Conservation (phyloP, 1,140 invertebrate species). For the Drosophila simulans region DNA sequence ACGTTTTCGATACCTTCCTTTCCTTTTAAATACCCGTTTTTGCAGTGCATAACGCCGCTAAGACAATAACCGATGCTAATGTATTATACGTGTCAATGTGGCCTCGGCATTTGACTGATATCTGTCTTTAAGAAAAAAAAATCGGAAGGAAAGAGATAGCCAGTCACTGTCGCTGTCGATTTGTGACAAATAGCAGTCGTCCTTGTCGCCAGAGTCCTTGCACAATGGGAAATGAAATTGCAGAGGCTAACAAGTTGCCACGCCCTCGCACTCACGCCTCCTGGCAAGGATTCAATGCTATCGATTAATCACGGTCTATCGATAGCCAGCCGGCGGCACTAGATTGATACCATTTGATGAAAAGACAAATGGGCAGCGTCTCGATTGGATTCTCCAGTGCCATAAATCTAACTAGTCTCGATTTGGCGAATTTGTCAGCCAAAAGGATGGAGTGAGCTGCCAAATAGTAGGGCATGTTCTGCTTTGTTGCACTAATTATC, state of each 20-base stretch:
- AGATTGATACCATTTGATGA: slow-evolving; percentile 35
- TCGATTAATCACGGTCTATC: slow-evolving; percentile 49
- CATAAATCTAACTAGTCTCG: slow-evolving; percentile 19
- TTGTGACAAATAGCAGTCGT: slow-evolving; percentile 62
- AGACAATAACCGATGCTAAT: slow-evolving; percentile 75
- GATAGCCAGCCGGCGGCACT: slow-evolving; percentile 13
- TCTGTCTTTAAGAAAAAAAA: slow-evolving; percentile 18
- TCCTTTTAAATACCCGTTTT: background rate
- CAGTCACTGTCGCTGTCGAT: slow-evolving; percentile 47
- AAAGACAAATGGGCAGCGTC: slow-evolving; percentile 39
- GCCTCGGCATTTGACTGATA: slow-evolving; percentile 67
- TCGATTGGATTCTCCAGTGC: slow-evolving; percentile 32
- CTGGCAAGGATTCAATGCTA: slow-evolving; percentile 13
- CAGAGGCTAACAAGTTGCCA: slow-evolving; percentile 52
- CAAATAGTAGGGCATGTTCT: slow-evolving; percentile 1
- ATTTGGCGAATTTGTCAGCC: background rate
- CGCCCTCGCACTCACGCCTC: background rate
- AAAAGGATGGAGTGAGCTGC: background rate
- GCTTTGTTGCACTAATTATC: no score
- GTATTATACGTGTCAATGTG: slow-evolving; percentile 75
- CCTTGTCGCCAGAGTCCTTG: slow-evolving; percentile 20
- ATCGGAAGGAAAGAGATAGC: slow-evolving; percentile 1
- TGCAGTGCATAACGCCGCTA: slow-evolving; percentile 31
- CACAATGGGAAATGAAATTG: slow-evolving; percentile 15
- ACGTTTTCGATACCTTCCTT: background rate